Base-by-base conservation (phyloP, 2,797 vertebrate genomes). In the Mergus octosetaceus region DNA sequence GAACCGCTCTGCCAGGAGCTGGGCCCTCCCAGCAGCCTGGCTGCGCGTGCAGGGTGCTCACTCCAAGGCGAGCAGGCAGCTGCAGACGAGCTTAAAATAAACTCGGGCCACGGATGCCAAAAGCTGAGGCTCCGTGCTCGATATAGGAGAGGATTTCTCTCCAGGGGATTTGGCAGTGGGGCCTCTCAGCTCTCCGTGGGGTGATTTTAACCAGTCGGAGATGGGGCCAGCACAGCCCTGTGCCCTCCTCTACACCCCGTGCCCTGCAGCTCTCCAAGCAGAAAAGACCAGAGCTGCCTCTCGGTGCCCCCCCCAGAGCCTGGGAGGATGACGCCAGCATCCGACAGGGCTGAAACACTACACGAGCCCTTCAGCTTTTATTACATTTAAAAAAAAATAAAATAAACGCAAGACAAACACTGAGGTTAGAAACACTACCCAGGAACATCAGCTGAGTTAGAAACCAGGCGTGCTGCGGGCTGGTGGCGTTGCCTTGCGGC, bases 31-130 rank as follows among this genome's bases (percentile, higher is more conserved):
- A 78, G 60, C 60, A 89, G 86, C 69, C 36, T 68, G 81, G 34
- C 13, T 43, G 62, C 4, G 5, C 38, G n/a, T 22, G 3, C 72
- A 74, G 87, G 65, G 69, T 25, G 19, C 57, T 89, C 39, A 19
- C 83, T 88, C 65, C 11, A 22, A 95, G 87, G 89, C 82, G 66
- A 87, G 61, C 8, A 0, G 75, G 93, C 95, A 96, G 93, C 92
- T 95, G 94, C 9, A 95, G 90, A 71, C 61, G 57, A 86, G 84
- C 90, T 91, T 93, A 97, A 96, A 95, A 97, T 96, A 96, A 96
- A 91, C 95, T 93, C 22, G 17, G 61, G 75, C 90, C 72, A 66
- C 6, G 3, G 78, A 9, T 92, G 94, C 94, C 95, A 95, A 87
- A 93, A 96, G 90, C 91, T 92, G 95, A 85, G 84, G 85, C 94